Base-by-base conservation (phyloP, 2,797 vertebrate genomes). In the Rhinoraja longicauda region DNA sequence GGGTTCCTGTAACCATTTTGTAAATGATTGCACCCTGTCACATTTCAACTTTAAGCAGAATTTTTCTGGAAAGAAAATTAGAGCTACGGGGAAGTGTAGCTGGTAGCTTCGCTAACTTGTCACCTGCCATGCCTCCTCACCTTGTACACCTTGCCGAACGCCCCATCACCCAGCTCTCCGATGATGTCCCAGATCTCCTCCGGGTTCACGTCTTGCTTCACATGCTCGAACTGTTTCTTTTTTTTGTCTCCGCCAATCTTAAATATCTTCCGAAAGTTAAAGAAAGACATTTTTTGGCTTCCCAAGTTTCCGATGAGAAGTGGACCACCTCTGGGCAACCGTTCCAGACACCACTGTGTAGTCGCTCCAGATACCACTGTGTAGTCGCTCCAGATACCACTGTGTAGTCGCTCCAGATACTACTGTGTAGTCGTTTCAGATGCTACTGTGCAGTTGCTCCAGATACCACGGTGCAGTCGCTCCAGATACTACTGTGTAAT, bases 121-220 rank as follows among this genome's bases (percentile, higher is more conserved):
- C 32, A 32, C n/a, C 53, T 32, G 29, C 32, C 21, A 7, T 29
- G 15, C 5, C 59, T 75, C 45, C 79, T 75, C 93, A 94, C 95
- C 94, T 95, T 94, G 1, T 93, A 93, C 62, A 94, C 94, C 75
- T 94, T 95, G 53, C 95, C 93, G 0, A 94, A 94, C 29, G 95
- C 93, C 0, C 95, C 94, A 0, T 94, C 93, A 0, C 95, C 94
- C 93, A 95, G 62, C 7, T 95, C 93, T 0, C 94, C 94, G 76
- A 94, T 90, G 70, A 94, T 84, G 39, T 78, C 6, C 95, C 94
- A 94, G n/a, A 19, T 1, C 72, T 94, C 93, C 93, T 93, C 57
- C 0, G 94, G 95, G 78, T 94, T 93, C 0, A 84, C 53, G 0
- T 94, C 94, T n/a, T 93, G 17, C 75, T 13, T 67, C 90, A 95